A percentile compares a stretch with the other conserved stretches of the same genome.
These are phyloP conservation scores for Tachysurus vachellii DNA, from an alignment of 2,113 vertebrate genomes.

Conservation along the genomic window DNA sequence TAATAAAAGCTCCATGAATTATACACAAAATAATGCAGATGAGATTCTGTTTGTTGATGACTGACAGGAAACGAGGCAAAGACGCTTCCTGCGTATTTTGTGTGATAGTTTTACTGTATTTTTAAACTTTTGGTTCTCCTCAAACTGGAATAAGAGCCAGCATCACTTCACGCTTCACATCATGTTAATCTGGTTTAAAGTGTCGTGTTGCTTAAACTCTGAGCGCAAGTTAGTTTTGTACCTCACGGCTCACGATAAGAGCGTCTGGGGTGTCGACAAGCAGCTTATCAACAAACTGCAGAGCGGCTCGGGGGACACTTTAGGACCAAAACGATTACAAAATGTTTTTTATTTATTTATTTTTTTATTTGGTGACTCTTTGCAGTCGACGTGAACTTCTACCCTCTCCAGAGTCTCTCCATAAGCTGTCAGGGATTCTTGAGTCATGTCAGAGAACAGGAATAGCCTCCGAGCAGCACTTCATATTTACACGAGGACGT, in stretches of 20 bases:
- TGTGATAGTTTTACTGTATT: no score
- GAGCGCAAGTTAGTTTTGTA: neutral
- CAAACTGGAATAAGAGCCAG: no score
- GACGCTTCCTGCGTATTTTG: no score
- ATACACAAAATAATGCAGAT: no score
- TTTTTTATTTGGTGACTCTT: no score
- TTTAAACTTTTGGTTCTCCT: no score
- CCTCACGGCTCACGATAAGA: constrained; percentile 1
- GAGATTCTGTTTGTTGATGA: no score
- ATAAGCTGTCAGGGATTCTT: neutral
- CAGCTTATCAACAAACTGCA: constrained; percentile 35
- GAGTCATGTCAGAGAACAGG: constrained; percentile 30
- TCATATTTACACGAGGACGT: neutral
- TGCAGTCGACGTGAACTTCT: no score
- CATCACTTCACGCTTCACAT: neutral
- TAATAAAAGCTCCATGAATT: no score
- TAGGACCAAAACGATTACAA: neutral
- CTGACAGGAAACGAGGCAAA: no score
- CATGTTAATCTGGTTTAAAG: neutral
- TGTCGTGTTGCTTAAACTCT: neutral
- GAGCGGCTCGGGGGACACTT: neutral
- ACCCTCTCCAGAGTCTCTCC: neutral
- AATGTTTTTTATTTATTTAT: neutral
- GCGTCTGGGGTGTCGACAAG: constrained; percentile 5
- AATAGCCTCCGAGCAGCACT: constrained; percentile 29